Base-by-base conservation (phyloP, 2,797 vertebrate genomes). In the Craterocephalus amniculus region DNA sequence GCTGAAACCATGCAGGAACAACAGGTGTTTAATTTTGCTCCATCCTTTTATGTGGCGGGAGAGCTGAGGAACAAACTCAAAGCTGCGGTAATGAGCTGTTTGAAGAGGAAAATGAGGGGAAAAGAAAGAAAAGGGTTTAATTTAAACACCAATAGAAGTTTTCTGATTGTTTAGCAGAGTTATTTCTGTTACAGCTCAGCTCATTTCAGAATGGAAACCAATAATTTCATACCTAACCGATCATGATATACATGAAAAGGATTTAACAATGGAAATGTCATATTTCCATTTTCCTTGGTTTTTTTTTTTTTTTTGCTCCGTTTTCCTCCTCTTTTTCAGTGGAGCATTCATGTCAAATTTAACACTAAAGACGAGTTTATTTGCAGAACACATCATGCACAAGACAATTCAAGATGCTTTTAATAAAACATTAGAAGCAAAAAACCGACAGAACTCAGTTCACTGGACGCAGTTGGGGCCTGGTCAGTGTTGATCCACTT, bases 1-100 rank as follows among this genome's bases (percentile, higher is more conserved):
- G 20, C 59, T 10, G 55, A 43, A 73, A 72, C 45, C 6, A 55
- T 1, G 31, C 16, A 7, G 5, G 20, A 72, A 70, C 83, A 82
- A 81, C 83, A 83, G 80, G 84, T 83, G 75, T 83, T 85, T 87
- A 76, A 88, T 88, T 83, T 76, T 6, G 62, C 57, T 63, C 16
- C 71, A 54, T 77, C 74, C 54, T 32, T n/a, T 63, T 2, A 0
- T 27, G 61, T 68, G 80, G 86, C 76, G 52, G 75, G 83, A 13
- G 61, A 79, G 68, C 67, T 0, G 13, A 71, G 75, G 77, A 72
- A 70, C 62, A n/a, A 7, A 36, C 66, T 75, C 64, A 35, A 27
- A 11, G 32, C 38, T 0, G 18, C 18, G 13, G 66, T 67, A 72
- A 59, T 48, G n/a, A 70, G 72, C 48, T 16, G 24, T 69, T 79